Evolutionary conservation across 1,140 invertebrate genomes (phyloP), one percentile per base, ranked within the genome.

Genomic region (Nylanderia fulva): DNA sequence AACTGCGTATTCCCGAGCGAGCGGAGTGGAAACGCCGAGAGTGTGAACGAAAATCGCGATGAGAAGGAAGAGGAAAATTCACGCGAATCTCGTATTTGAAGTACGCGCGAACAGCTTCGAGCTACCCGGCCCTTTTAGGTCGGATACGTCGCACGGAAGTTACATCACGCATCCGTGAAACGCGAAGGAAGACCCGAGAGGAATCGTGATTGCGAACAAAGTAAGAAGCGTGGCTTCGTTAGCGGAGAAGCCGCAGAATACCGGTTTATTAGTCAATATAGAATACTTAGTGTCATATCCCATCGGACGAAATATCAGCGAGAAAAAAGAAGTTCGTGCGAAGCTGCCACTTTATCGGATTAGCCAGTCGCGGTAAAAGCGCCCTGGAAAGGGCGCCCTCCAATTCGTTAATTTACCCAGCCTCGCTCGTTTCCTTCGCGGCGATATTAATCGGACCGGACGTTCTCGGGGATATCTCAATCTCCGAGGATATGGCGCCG

Each of bases 291-390:
- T 79, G 91, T 91, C 92, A 93, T 93, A 92, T 91, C 86, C 89
- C 33, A 93, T 93, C 82, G 83, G 74, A 76, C n/a, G 68, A 58
- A 90, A 90, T 80, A 91, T 88, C 90, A 85, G 69, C 84, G 68
- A 56, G 86, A 88, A 76, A 61, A 88, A 92, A 89, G 86, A 89
- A 76, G 88, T 92, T 92, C 91, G 91, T 92, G 91, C 90, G 85
- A 91, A 90, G 80, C 86, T 72, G 84, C 89, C 90, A 93, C 92
- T 93, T 93, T 93, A 92, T 92, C 89, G 89, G 91, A 94, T 94
- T 94, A 93, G 91, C 85, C 79, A 86, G 85, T 90, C 90, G 86
- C 74, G 89, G 85, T 86, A 88, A 88, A 92, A 89, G 71, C 80
- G 85, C 88, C 87, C 87, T 85, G 90, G 87, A 91, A 90, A 89